Base-by-base conservation (phyloP, 2,888 invertebrate genomes). In the Nowickia ferox region DNA sequence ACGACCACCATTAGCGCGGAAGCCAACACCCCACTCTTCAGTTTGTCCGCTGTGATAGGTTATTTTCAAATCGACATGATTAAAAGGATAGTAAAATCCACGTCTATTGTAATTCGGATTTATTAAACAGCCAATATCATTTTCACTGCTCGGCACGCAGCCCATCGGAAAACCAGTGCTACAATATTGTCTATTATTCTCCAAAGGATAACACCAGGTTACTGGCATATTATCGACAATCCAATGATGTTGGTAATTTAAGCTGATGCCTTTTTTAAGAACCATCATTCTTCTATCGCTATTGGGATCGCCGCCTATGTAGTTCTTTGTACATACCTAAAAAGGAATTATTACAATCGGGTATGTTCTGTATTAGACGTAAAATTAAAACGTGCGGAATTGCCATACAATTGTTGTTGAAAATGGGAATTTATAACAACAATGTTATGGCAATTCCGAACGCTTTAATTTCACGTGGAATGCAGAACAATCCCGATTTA, bases 161-260 rank as follows among this genome's bases (percentile, higher is more conserved):
- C 99, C 99, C 97, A 99, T 98, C 0, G 99, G 99, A 92, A 99
- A 99, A 11, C 99, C 99, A 57, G 97, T 97, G 87, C 97, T 97
- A 92, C 99, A 99, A 91, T 96, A 97, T 85, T 95, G 96, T 88
- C 95, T 95, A 87, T 96, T 95, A 89, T 95, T 96, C 85, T 96
- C 96, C 78, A 95, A 91, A 61, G 93, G 93, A 92, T 98, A 98
- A 93, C 99, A 99, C 97, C 98, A 99, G 0, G 99, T 99, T 1
- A 99, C 97, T 0, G 99, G 99, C 99, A 99, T 99, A 92, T 99
- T 99, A 93, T 99, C 99, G 87, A 97, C 95, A 89, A 98, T 97
- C 99, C 99, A 99, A 93, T 99, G 99, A 93, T 99, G 99, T 90
- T 99, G 98, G 93, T 99, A 99, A 93, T 99, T 99, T 75, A 98